Evolutionary conservation across 2,888 invertebrate genomes (phyloP).

Genomic region (Cyclophora albipunctata): DNA sequence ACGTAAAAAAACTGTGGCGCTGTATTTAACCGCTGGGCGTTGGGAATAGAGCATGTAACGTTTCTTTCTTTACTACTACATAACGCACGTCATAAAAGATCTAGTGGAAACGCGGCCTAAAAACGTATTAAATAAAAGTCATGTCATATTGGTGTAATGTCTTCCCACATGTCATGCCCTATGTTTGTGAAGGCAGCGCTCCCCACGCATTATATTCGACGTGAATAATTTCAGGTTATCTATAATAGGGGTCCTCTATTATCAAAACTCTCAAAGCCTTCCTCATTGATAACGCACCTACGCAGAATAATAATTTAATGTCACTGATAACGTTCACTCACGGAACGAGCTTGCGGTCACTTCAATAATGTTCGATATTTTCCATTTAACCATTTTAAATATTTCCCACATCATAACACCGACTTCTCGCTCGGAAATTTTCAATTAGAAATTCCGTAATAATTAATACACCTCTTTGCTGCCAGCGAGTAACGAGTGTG

Average conservation of each 20-base stretch:
- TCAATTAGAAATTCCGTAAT: not conserved
- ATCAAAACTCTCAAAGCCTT: conserved; percentile 14
- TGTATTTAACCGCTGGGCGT: too few species aligned
- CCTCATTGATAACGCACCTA: conserved; percentile 19
- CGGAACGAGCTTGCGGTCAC: conserved; percentile 2
- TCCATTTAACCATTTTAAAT: too few species aligned
- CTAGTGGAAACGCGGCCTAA: too few species aligned
- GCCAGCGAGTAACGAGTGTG: conserved; percentile 1
- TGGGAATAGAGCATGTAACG: too few species aligned
- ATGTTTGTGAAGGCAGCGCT: not conserved
- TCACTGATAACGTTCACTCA: conserved; percentile 12
- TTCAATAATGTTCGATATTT: not conserved
- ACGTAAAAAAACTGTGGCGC: too few species aligned
- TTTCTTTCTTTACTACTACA: too few species aligned
- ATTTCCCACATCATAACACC: too few species aligned
- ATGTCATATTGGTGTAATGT: not conserved
- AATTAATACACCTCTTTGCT: conserved; percentile 3
- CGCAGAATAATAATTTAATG: conserved; percentile 28
- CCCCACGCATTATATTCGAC: conserved; percentile 8
- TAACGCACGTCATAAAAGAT: too few species aligned
- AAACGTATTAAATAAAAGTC: too few species aligned
- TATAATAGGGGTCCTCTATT: conserved; percentile 18
- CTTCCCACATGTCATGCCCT: not conserved
- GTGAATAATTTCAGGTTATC: conserved; percentile 38
- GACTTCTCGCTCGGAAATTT: too few species aligned